Evolutionary conservation across 2,797 vertebrate species (phyloP).

Genomic region (Pseudopleuronectes americanus): DNA sequence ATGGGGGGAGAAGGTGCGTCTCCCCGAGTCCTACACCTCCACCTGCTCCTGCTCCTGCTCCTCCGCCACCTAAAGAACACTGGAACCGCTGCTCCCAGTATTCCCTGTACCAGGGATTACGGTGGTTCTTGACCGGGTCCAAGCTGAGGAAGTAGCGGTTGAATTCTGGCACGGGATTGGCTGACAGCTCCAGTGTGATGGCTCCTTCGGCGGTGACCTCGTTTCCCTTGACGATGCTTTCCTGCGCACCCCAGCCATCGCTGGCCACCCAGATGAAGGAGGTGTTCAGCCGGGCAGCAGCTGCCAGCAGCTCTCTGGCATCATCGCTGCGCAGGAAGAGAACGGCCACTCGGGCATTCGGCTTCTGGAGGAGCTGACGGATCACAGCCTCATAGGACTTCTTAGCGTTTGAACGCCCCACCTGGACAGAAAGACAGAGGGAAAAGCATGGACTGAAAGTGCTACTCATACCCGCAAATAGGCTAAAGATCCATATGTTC

Average conservation of each 20-base stretch:
- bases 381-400: slow-evolving; percentile 96
- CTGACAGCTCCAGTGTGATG: slow-evolving; percentile 95
- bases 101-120: slow-evolving; percentile 97
- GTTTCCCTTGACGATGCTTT: slow-evolving; percentile 96
- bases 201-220: slow-evolving; percentile 94
- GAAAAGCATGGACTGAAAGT: slow-evolving; percentile 1
- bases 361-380: slow-evolving; percentile 94
- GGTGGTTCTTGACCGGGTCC: slow-evolving; percentile 89
- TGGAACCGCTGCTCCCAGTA: slow-evolving; percentile 99
- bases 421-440: slow-evolving; percentile 67
- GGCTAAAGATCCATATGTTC: background rate
- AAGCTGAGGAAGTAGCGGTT: slow-evolving; percentile 94
- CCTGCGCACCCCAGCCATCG: slow-evolving; percentile 97
- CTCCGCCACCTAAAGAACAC: slow-evolving; percentile 87
- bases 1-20: slow-evolving; percentile 71
- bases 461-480: background rate
- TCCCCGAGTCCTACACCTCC: slow-evolving; percentile 60
- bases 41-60: slow-evolving; percentile 59
- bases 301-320: slow-evolving; percentile 93
- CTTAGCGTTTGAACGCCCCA: slow-evolving; percentile 94
- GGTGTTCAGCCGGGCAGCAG: slow-evolving; percentile 92
- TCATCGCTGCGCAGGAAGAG: slow-evolving; percentile 96
- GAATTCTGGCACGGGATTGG: slow-evolving; percentile 91
- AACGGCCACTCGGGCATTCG: slow-evolving; percentile 94
- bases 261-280: slow-evolving; percentile 99